Evolutionary conservation across 2,888 invertebrate species (phyloP).

Genomic region (Macrophya annulata): DNA sequence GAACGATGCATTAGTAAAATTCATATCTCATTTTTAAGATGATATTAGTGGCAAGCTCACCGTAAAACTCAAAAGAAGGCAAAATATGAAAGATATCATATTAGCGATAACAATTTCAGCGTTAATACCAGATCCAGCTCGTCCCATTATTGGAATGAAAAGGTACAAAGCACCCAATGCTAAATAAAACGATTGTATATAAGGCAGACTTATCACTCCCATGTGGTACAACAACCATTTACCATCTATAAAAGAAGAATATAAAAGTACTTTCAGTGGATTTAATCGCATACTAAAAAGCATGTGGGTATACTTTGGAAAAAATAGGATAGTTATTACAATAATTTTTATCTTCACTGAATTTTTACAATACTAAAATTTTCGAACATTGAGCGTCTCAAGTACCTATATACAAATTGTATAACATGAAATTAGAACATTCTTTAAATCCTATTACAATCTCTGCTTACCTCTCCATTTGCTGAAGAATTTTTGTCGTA

Average conservation of each 20-base stretch:
- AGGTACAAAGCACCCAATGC: slow-evolving; percentile 86
- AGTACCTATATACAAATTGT: background rate
- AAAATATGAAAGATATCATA: slow-evolving; percentile 79
- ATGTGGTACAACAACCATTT: slow-evolving; percentile 83
- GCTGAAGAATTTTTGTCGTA: slow-evolving; percentile 80
- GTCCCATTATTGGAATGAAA: slow-evolving; percentile 91
- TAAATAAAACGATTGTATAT: slow-evolving; percentile 87
- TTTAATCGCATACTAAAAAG: slow-evolving; percentile 30
- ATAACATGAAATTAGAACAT: slow-evolving; percentile 1
- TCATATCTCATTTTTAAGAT: background rate
- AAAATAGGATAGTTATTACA: background rate
- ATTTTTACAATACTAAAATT: background rate
- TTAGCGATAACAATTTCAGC: slow-evolving; percentile 86
- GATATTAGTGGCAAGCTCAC: slow-evolving; percentile 64
- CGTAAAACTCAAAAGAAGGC: slow-evolving; percentile 80
- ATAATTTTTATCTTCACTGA: background rate
- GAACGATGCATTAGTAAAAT: too few species aligned
- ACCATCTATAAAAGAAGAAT: slow-evolving; percentile 78
- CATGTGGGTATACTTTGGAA: slow-evolving; percentile 45
- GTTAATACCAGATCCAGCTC: slow-evolving; percentile 86
- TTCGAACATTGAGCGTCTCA: too few species aligned
- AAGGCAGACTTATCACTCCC: slow-evolving; percentile 82
- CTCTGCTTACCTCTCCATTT: slow-evolving; percentile 80
- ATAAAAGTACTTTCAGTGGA: slow-evolving; percentile 9
- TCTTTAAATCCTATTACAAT: background rate